A percentile compares a stretch with the other conserved stretches of the same genome.
Conservation (phyloP, 2,888 invertebrate genomes). For the Cheilosia impressa region DNA sequence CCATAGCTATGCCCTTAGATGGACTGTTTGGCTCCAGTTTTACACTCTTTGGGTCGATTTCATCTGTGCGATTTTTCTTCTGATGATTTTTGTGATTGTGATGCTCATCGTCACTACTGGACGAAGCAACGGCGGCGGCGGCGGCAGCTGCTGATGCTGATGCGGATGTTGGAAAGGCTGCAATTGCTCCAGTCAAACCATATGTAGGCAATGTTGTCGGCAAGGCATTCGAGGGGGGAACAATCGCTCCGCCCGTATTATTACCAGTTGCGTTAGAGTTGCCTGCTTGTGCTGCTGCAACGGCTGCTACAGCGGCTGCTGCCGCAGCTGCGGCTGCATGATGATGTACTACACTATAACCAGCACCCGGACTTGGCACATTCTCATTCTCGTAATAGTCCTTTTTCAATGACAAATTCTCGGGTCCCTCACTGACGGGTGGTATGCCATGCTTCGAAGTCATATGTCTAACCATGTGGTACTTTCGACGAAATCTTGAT, state of each 20-base stretch:
- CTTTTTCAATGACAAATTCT: conserved; percentile 81
- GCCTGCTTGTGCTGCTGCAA: conserved; percentile 54
- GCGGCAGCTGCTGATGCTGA: conserved; percentile 77
- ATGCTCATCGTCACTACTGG: conserved; percentile 62
- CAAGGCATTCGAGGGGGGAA: conserved; percentile 77
- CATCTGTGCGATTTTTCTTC: conserved; percentile 2
- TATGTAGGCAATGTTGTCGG: conserved; percentile 80
- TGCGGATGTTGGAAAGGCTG: conserved; percentile 81
- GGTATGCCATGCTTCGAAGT: conserved; percentile 83
- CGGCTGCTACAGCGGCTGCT: conserved; percentile 68
- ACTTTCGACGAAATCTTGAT: conserved; percentile 84
- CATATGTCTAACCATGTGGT: conserved; percentile 84
- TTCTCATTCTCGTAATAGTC: conserved; percentile 77
- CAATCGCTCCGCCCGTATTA: conserved; percentile 23
- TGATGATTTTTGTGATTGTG: conserved; percentile 11
- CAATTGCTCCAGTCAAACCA: conserved; percentile 82
- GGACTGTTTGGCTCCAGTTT: conserved; percentile 78
- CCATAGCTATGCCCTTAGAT: conserved; percentile 77
- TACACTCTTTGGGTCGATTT: conserved; percentile 38
- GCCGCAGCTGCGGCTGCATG: conserved; percentile 51
- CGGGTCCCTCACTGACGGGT: conserved; percentile 80
- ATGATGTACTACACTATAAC: conserved; percentile 55
- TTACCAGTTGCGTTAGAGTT: conserved; percentile 24
- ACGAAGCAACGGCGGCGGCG: conserved; percentile 69
- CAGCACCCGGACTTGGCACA: conserved; percentile 69